phyloP scores from a whole-genome alignment of 2,113 vertebrate genomes.

The Desmodus rotundus region DNA sequence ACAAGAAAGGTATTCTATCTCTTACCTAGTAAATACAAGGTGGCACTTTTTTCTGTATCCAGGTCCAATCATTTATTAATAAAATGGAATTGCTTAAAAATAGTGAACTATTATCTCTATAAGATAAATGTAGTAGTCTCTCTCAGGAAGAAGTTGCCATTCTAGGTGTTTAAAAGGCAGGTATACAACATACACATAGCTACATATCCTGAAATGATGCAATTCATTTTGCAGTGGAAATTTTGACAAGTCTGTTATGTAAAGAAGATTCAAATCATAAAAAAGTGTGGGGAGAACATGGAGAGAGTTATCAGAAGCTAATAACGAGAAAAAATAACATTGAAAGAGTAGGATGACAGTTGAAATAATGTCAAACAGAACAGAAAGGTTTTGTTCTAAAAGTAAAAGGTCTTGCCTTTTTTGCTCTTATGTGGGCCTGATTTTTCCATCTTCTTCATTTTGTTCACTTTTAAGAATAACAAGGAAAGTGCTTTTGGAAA shows the following conservation, averaged over 20 bases:
- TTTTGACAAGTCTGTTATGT: conserved; percentile 55
- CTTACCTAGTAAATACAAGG: background rate
- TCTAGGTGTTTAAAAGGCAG: background rate
- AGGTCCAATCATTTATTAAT: background rate
- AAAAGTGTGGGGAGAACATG: background rate
- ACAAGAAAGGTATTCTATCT: background rate
- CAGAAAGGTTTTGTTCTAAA: conserved; percentile 52
- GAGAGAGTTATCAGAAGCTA: conserved; percentile 44
- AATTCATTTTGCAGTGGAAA: background rate
- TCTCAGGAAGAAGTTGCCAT: background rate
- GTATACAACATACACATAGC: background rate
- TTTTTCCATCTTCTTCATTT: conserved; percentile 8
- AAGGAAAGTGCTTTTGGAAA: background rate
- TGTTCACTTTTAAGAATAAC: background rate
- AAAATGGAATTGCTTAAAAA: background rate
- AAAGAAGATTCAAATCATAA: conserved; percentile 51
- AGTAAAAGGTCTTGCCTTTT: conserved; percentile 19
- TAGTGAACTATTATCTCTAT: background rate
- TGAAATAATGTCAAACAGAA: conserved; percentile 44
- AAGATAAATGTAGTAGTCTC: background rate
- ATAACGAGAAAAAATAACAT: conserved; percentile 42
- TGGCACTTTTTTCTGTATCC: background rate
- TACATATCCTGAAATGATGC: background rate
- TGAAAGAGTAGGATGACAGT: conserved; percentile 44
- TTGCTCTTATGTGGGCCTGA: background rate